Conservation (phyloP, 2,113 vertebrate species). For the Podarcis raffonei region DNA sequence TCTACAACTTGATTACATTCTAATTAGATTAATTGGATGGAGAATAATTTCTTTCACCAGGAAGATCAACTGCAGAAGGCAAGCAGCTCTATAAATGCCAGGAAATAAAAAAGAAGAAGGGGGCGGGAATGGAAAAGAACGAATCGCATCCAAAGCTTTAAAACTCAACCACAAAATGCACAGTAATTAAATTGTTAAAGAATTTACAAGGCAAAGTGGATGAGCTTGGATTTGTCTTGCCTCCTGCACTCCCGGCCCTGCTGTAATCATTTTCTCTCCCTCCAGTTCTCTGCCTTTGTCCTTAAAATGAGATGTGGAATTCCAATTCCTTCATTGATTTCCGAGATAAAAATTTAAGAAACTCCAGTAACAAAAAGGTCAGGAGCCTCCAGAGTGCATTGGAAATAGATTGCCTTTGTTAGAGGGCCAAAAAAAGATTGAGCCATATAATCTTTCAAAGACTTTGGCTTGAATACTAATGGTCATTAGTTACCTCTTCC, state of each 20-base stretch:
- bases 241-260: background rate
- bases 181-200: slow-evolving; percentile 67
- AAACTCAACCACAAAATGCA: slow-evolving; percentile 52
- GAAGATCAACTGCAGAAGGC: slow-evolving; percentile 59
- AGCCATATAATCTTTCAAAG: slow-evolving; percentile 47
- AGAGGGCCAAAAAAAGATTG: slow-evolving; percentile 62
- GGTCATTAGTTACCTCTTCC: slow-evolving; percentile 40
- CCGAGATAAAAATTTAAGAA: slow-evolving; percentile 71
- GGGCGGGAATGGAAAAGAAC: background rate
- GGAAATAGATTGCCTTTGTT: slow-evolving; percentile 65
- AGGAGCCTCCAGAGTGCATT: slow-evolving; percentile 45
- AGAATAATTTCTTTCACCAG: slow-evolving; percentile 68
- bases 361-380: slow-evolving; percentile 62
- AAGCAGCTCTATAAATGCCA: slow-evolving; percentile 37
- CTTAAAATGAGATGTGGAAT: slow-evolving; percentile 60
- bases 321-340: slow-evolving; percentile 69
- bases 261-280: slow-evolving; percentile 36
- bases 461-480: slow-evolving; percentile 69
- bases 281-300: slow-evolving; percentile 47
- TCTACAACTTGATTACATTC: slow-evolving; percentile 69
- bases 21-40: slow-evolving; percentile 78
- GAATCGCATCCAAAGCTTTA: slow-evolving; percentile 37
- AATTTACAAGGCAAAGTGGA: slow-evolving; percentile 53
- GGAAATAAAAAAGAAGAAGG: background rate
- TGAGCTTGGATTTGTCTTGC: background rate